Base-by-base conservation (phyloP, 2,888 invertebrate species). In the Oscheius onirici region DNA sequence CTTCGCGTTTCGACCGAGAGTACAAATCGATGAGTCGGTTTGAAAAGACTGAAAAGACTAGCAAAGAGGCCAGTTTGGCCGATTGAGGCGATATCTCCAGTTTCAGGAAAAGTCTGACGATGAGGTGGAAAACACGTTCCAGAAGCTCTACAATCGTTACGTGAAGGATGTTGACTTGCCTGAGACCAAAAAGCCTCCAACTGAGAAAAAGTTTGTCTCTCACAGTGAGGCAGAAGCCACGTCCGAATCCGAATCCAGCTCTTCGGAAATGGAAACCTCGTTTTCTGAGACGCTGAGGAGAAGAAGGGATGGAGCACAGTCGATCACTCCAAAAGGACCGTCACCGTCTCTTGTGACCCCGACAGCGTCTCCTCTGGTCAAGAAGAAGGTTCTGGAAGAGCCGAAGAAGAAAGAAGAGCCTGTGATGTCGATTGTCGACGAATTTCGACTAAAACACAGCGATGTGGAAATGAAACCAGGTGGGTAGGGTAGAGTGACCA, bases 121-220 rank as follows among this genome's bases (percentile, higher is more conserved):
- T 52, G 77, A 77, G 13, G 74, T 81, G 3, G 81, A 81, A 49
- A 58, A 54, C n/a, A 79, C 77, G 2, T 81, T 81, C 70, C 67
- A 74, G 17, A 76, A 74, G 54, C 70, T 79, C 10, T 81, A 79
- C 55, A 52, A 72, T 46, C 75, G 76, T 51, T 81, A 81, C 70
- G 78, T 79, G 46, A 78, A 73, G 11, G 52, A 58, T 26, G 51
- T 15, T 0, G 40, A 46, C 8, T 11, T 58, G 40, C 49, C 63
- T 0, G 26, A 57, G 26, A n/a, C n/a, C n/a, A 46, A 15, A 5
- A 55, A 22, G 41, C 20, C 1, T 1, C 26, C 20, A 11, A 20
- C 15, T n/a, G 44, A 51, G 54, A 43, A 22, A 24, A 54, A 51
- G 8, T 54, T 54, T 17, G 34, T 54, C 20, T 52, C 66, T 11